Percentiles rank a stretch among this genome's conserved stretches.
phyloP scores from a whole-genome alignment of 2,113 vertebrate genomes.

The Columba livia region DNA sequence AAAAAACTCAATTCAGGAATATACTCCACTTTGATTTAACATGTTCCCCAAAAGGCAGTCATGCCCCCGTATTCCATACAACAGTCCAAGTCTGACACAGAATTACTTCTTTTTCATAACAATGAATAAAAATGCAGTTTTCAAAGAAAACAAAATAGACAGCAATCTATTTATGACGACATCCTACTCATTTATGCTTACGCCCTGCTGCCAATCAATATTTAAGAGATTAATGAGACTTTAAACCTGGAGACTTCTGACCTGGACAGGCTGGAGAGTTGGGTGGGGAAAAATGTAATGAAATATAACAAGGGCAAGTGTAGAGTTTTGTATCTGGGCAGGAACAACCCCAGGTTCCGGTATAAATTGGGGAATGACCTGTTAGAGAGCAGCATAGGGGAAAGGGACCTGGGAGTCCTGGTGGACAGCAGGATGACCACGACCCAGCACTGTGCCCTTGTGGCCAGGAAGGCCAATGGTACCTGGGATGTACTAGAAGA shows the following conservation, averaged over 20 bases:
- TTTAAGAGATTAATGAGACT: background rate
- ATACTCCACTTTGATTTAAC: background rate
- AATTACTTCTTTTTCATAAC: background rate
- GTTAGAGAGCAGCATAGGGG: too few relatives aligned
- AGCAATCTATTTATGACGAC: background rate
- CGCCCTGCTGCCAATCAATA: background rate
- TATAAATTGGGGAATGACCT: too few relatives aligned
- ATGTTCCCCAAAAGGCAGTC: background rate
- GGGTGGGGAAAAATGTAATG: too few relatives aligned
- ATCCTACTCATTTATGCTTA: background rate
- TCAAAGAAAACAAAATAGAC: background rate
- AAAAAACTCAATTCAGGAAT: slow-evolving; percentile 21
- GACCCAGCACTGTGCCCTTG: too few relatives aligned
- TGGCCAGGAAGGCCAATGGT: too few relatives aligned
- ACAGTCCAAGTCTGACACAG: background rate
- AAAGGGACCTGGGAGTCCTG: too few relatives aligned
- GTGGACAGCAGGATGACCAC: too few relatives aligned
- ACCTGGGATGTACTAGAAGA: too few relatives aligned
- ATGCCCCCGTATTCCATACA: background rate
- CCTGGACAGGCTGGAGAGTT: too few relatives aligned
- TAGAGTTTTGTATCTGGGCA: too few relatives aligned
- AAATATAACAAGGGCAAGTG: too few relatives aligned
- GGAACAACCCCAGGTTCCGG: too few relatives aligned
- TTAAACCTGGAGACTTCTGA: background rate
- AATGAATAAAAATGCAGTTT: background rate